Conservation (phyloP, 2,113 vertebrate genomes). For the Todiramphus saurophagus region DNA sequence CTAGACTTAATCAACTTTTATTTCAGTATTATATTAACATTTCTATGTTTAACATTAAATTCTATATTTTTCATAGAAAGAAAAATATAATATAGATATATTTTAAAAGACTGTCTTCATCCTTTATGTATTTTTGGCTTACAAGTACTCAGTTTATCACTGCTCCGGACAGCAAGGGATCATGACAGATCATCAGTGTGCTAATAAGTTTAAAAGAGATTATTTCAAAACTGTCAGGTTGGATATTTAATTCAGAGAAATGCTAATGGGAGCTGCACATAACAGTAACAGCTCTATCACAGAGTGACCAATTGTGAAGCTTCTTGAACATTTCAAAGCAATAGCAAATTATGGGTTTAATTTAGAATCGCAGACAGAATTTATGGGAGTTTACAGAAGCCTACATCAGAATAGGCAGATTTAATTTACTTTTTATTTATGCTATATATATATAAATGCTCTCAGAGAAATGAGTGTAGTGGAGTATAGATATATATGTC, state of each 20-base stretch:
- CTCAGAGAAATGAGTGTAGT: not conserved
- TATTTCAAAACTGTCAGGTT: conserved; percentile 28
- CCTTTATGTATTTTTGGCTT: not conserved
- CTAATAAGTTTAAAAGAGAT: conserved; percentile 48
- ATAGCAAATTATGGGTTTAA: conserved; percentile 46
- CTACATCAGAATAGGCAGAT: not conserved
- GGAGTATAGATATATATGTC: not conserved
- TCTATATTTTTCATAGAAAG: not conserved
- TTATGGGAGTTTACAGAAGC: not conserved
- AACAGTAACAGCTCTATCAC: conserved; percentile 28
- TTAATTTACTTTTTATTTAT: not conserved
- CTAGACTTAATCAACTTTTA: not conserved
- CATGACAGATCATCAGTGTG: conserved; percentile 38
- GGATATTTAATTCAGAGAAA: conserved; percentile 44
- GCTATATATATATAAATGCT: not conserved
- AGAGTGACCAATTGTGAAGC: conserved; percentile 20
- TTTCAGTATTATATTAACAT: not conserved
- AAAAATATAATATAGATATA: not conserved
- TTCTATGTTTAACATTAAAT: not conserved
- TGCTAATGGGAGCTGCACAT: conserved; percentile 32
- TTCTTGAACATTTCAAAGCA: conserved; percentile 5
- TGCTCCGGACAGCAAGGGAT: not conserved
- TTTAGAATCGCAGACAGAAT: conserved; percentile 54
- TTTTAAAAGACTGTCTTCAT: not conserved
- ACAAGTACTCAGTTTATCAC: not conserved